These are phyloP conservation scores for Neomonachus schauinslandi DNA, from an alignment of 2,113 vertebrate genomes.

Conservation along the genomic window DNA sequence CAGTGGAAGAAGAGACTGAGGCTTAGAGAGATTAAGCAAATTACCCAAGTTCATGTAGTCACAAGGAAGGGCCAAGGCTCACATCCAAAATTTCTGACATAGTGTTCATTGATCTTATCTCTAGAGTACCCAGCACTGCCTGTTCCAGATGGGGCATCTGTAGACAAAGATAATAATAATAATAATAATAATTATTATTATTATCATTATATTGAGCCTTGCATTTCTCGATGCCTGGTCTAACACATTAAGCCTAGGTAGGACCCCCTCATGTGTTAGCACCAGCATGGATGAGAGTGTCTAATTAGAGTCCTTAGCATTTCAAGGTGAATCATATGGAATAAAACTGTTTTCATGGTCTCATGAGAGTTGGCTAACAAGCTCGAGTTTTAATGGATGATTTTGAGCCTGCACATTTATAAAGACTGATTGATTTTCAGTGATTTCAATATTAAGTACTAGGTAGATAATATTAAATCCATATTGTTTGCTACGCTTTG, in stretches of 20 bases:
- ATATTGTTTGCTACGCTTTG: not conserved
- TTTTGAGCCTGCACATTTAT: conserved; percentile 32
- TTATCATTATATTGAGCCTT: not conserved
- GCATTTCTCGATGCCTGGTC: not conserved
- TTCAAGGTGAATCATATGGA: not conserved
- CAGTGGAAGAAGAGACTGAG: not conserved
- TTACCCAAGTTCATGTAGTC: not conserved
- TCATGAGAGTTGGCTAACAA: not conserved
- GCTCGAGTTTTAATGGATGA: not conserved
- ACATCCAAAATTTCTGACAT: not conserved
- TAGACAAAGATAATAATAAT: not conserved
- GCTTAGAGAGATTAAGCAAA: not conserved
- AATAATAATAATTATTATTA: not conserved
- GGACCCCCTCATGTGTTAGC: not conserved
- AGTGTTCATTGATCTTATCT: not conserved
- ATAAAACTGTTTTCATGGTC: conserved; percentile 41
- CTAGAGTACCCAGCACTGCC: not conserved
- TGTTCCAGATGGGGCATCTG: not conserved
- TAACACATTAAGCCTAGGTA: not conserved
- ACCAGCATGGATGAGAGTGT: not conserved
- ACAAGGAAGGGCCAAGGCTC: not conserved
- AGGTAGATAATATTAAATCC: not conserved
- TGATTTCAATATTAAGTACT: conserved; percentile 42
- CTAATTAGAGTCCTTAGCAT: conserved; percentile 8
- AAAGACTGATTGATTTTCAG: conserved; percentile 28